phyloP scores from a whole-genome alignment of 1,140 invertebrate genomes.

The Atta colombica region DNA sequence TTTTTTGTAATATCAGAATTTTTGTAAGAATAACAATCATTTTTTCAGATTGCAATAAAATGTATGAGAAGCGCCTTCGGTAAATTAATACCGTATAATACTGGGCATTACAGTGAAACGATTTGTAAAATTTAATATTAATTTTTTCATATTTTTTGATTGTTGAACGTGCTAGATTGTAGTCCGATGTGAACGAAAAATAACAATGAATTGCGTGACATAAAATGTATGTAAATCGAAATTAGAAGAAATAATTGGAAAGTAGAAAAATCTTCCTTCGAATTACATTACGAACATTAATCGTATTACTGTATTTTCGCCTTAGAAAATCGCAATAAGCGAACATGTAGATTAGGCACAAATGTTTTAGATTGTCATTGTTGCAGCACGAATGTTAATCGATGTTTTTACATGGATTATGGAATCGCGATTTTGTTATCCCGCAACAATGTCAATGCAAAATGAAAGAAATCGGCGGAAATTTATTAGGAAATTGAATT shows the following conservation, averaged over 20 bases:
- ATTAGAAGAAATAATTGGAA: constrained; percentile 14
- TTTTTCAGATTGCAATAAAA: neutral
- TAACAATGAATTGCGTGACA: constrained; percentile 12
- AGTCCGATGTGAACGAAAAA: neutral
- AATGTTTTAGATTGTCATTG: neutral
- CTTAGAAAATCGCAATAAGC: neutral
- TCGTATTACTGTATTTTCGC: neutral
- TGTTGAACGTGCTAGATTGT: constrained; percentile 6
- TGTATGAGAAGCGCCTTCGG: neutral
- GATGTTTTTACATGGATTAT: constrained; percentile 6
- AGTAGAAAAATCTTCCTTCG: neutral
- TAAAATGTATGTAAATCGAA: neutral
- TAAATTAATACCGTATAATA: constrained; percentile 33
- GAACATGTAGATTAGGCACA: constrained; percentile 13
- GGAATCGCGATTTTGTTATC: neutral
- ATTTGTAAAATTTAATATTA: constrained; percentile 20
- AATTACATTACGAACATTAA: neutral
- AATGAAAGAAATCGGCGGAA: neutral
- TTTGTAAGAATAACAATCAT: constrained; percentile 6
- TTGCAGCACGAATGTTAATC: neutral
- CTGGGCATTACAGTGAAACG: constrained; percentile 18
- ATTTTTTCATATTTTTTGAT: constrained; percentile 31
- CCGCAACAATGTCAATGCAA: neutral
- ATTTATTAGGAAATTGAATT: constrained; percentile 8
- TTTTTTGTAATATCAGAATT: neutral